Base-by-base conservation (phyloP, 2,888 invertebrate genomes). In the Palloptera scutellata region DNA sequence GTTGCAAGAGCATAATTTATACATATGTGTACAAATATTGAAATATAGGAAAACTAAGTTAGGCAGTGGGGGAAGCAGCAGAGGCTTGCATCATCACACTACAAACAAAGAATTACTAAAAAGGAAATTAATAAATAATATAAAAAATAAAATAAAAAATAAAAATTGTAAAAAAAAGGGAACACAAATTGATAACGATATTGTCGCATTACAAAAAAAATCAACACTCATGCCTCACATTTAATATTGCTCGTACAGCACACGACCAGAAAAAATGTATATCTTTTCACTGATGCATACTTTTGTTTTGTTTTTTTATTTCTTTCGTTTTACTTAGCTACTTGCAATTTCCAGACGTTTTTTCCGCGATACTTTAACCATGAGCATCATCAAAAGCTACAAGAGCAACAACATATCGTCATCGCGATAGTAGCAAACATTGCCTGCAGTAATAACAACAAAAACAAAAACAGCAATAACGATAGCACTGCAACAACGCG, bases 401-500 rank as follows among this genome's bases (percentile, higher is more conserved):
- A 30, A 53, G 3, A 30, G 30, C 30, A 30, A 30, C 30, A 30
- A 30, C 30, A 30, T 15, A 41, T 62, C 68, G 20, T 52, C 58
- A 66, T 54, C 55, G 61, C 61, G 17, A 10, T 20, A 48, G 20
- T 61, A 54, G 57, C 64, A 61, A n/a, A 30, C 6, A 30, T 30
- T 30, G 30, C 30, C 6, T 30, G 30, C 48, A 48, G 5, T 10
- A 15, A 13, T 11, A 48, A 13, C 66, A 61, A 54, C 54, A 68
- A 11, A 64, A 68, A 48, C 68, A 66, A 59, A 64, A 61, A 59
- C 68, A 72, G 61, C 69, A 72, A 70, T 61, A 60, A 65, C 58
- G 43, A 59, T 15, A 69, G 69, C 71, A 72, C 78, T 77, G 79
- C 77, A 80, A 83, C 84, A 84, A 83, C 83, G 83, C 84, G 84